These are phyloP conservation scores for Ectemnius cavifrons DNA, from an alignment of 2,888 invertebrate species.

Conservation along the genomic window DNA sequence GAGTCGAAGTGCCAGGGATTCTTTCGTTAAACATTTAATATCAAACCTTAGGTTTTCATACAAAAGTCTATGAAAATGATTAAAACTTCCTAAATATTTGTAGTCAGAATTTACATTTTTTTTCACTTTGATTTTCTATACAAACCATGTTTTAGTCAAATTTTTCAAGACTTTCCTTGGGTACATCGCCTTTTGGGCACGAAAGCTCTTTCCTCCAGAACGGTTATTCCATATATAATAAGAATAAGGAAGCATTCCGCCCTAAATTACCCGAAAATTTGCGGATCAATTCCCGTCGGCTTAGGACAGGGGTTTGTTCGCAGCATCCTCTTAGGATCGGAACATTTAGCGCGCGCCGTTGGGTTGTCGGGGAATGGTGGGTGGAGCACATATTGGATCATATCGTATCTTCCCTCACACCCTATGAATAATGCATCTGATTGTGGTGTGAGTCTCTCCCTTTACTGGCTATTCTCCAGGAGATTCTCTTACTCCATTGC, in stretches of 20 bases:
- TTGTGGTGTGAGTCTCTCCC: slow-evolving; percentile 49
- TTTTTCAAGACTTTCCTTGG: not conserved
- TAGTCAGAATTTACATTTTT: too few species aligned
- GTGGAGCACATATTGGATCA: slow-evolving; percentile 76
- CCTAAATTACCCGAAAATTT: slow-evolving; percentile 75
- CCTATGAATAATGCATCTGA: slow-evolving; percentile 77
- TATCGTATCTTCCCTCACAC: slow-evolving; percentile 76
- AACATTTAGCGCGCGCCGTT: slow-evolving; percentile 42
- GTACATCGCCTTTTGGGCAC: not conserved
- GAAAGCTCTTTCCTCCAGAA: not conserved
- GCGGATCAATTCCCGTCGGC: slow-evolving; percentile 75
- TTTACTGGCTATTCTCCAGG: slow-evolving; percentile 42
- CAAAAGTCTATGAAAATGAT: too few species aligned
- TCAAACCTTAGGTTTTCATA: not conserved
- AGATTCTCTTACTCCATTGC: slow-evolving; percentile 18
- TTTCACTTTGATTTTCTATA: too few species aligned
- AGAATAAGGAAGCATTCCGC: slow-evolving; percentile 17
- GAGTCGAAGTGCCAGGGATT: not conserved
- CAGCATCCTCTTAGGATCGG: slow-evolving; percentile 50
- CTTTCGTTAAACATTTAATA: not conserved
- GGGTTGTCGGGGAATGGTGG: slow-evolving; percentile 10
- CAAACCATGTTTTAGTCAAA: too few species aligned
- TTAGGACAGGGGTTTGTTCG: slow-evolving; percentile 66
- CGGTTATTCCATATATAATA: not conserved
- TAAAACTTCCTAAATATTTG: too few species aligned